phyloP scores from a whole-genome alignment of 2,113 vertebrate genomes.

The Boulengeromyrus knoepffleri region DNA sequence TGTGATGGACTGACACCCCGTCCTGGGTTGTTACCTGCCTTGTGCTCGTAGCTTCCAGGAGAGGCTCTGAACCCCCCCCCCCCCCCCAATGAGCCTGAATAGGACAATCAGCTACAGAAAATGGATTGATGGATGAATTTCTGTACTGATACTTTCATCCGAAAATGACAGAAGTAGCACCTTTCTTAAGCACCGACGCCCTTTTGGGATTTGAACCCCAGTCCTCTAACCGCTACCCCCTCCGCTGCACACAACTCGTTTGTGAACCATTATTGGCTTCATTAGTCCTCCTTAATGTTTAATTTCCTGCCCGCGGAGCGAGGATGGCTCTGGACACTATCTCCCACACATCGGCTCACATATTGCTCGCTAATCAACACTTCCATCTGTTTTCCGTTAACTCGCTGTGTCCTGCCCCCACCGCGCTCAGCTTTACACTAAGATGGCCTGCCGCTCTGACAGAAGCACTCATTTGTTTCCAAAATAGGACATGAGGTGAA shows the following conservation, averaged over 20 bases:
- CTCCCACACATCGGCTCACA: background rate
- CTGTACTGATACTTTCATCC: background rate
- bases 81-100: background rate
- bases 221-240: background rate
- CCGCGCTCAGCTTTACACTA: background rate
- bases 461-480: background rate
- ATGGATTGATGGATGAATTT: background rate
- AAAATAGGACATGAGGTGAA: background rate
- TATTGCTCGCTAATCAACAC: background rate
- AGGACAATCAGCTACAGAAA: background rate
- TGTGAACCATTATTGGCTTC: background rate
- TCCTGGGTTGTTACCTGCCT: background rate
- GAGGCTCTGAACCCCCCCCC: background rate
- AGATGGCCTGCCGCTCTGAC: background rate
- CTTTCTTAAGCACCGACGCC: background rate
- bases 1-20: background rate
- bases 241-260: background rate
- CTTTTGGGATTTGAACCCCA: background rate
- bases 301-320: background rate
- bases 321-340: background rate
- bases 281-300: background rate
- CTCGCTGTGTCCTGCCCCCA: background rate
- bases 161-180: background rate
- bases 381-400: constrained; percentile 8
- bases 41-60: background rate